Conservation (phyloP, 2,888 invertebrate genomes). For the Venusia cambrica region DNA sequence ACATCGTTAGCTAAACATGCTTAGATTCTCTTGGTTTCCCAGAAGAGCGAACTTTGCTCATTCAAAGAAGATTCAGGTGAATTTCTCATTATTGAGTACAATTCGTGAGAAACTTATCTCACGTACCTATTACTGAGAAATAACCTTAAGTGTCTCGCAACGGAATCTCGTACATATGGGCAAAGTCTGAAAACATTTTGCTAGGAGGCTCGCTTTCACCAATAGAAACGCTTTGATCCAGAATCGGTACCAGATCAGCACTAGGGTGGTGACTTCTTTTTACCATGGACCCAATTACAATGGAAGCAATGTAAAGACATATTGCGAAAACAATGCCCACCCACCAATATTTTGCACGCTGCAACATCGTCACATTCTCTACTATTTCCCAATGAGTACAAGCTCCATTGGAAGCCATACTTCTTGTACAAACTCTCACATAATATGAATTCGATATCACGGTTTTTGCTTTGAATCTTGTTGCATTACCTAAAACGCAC, state of each 20-base stretch:
- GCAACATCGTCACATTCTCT: constrained; percentile 9
- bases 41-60: no score
- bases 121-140: no score
- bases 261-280: constrained; percentile 29
- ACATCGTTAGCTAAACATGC: no score
- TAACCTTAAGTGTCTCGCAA: constrained; percentile 29
- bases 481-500: constrained; percentile 47
- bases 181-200: constrained; percentile 49
- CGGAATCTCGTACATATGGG: constrained; percentile 42
- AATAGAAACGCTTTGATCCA: constrained; percentile 35
- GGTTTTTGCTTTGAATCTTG: constrained; percentile 35
- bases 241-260: constrained; percentile 49
- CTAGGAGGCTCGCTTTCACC: constrained; percentile 52
- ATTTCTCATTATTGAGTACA: no score
- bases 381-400: constrained; percentile 36
- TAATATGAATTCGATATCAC: constrained; percentile 39
- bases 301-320: constrained; percentile 42
- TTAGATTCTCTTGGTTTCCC: no score
- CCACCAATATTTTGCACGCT: constrained; percentile 43
- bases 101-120: no score
- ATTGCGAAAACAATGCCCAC: constrained; percentile 48
- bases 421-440: constrained; percentile 38
- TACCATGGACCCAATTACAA: constrained; percentile 40
- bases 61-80: no score
- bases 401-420: constrained; percentile 33